These are phyloP conservation scores for Sander vitreus DNA, from an alignment of 2,113 vertebrate species.

Conservation along the genomic window DNA sequence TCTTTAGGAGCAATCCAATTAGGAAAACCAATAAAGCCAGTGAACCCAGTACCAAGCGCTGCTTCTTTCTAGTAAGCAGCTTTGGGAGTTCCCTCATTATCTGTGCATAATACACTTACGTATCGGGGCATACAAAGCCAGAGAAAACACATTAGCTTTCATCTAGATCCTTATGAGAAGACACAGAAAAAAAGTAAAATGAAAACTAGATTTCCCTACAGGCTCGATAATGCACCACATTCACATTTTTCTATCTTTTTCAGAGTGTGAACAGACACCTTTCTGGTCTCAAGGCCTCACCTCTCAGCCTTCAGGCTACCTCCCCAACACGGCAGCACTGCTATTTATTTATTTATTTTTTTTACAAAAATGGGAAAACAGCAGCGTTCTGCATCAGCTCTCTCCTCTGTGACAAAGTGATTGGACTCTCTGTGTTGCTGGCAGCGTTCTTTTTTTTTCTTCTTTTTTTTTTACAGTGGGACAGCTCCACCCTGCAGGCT, in stretches of 20 bases:
- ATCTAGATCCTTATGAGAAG: conserved; percentile 7
- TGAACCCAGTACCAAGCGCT: conserved; percentile 29
- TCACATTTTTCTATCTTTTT: conserved; percentile 39
- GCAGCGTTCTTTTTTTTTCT: conserved; percentile 43
- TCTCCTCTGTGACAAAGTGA: conserved; percentile 59
- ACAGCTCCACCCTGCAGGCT: conserved; percentile 80
- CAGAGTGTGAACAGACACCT: conserved; percentile 49
- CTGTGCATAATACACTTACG: conserved; percentile 29
- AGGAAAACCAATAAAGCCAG: conserved; percentile 22
- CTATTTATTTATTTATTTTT: conserved; percentile 38
- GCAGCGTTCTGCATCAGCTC: conserved; percentile 52
- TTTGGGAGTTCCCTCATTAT: conserved; percentile 39
- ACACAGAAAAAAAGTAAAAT: not conserved
- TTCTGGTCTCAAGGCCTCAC: conserved; percentile 54
- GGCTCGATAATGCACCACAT: conserved; percentile 18
- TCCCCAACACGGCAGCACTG: not conserved
- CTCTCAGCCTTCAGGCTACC: conserved; percentile 51
- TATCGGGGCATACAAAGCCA: not conserved
- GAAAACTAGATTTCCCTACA: conserved; percentile 11
- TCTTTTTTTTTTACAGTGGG: conserved; percentile 38
- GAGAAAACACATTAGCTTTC: conserved; percentile 23
- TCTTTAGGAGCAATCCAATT: not conserved
- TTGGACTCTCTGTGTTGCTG: conserved; percentile 64
- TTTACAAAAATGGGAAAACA: conserved; percentile 50
- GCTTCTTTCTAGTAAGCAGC: conserved; percentile 21